Percentiles rank a stretch among this genome's conserved stretches.
Conservation (phyloP, 2,797 vertebrate genomes). For the Bufotes viridis region DNA sequence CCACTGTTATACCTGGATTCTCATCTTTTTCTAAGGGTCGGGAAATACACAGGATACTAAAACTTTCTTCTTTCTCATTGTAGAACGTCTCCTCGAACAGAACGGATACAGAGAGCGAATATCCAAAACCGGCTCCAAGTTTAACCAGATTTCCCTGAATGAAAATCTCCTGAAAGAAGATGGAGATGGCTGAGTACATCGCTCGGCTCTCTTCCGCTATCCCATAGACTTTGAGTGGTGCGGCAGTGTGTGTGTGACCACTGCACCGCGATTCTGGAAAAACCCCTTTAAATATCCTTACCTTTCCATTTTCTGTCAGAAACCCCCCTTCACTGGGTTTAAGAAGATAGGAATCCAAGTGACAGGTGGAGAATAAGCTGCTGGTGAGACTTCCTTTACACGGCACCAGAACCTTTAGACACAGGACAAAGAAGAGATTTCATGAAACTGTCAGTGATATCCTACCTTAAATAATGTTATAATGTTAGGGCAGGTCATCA, state of each 20-base stretch:
- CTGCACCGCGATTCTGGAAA: too few relatives aligned
- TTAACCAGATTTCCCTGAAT: constrained; percentile 88
- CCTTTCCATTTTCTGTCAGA: constrained; percentile 89
- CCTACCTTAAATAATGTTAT: too few relatives aligned
- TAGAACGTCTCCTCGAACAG: constrained; percentile 99
- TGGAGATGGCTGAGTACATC: constrained; percentile 11
- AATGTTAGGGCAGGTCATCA: too few relatives aligned
- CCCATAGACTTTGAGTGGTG: too few relatives aligned
- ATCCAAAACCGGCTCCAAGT: constrained; percentile 81
- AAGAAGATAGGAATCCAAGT: constrained; percentile 90
- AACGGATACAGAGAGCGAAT: constrained; percentile 79
- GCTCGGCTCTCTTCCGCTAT: too few relatives aligned
- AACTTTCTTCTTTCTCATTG: constrained; percentile 95
- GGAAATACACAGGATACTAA: constrained; percentile 90
- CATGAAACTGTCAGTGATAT: not conserved
- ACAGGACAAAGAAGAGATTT: not conserved
- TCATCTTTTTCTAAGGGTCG: constrained; percentile 79
- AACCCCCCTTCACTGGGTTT: constrained; percentile 82
- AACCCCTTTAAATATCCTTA: constrained; percentile 58
- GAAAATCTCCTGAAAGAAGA: constrained; percentile 80
- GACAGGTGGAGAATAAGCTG: constrained; percentile 74
- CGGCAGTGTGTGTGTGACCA: too few relatives aligned
- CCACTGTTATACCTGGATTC: constrained; percentile 68
- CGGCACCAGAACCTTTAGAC: constrained; percentile 86
- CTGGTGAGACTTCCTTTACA: constrained; percentile 85